Conservation (phyloP, 2,113 vertebrate species). For the Ceyx melanurus region DNA sequence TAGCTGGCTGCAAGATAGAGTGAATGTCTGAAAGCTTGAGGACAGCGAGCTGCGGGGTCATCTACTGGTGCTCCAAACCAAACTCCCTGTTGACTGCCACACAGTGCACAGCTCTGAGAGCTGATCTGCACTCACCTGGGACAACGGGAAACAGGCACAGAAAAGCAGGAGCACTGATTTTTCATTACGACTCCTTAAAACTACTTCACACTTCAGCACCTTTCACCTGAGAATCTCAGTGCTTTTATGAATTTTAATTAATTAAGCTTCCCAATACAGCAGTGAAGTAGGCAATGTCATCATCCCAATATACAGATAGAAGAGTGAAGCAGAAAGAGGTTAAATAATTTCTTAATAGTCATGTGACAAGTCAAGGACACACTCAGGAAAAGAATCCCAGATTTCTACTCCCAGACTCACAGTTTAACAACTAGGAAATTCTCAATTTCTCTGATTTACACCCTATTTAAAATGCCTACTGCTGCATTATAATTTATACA, state of each 20-base stretch:
- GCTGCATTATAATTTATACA: slow-evolving; percentile 49
- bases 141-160: neutral
- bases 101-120: neutral
- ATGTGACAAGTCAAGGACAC: neutral
- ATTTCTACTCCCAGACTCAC: neutral
- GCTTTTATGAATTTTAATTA: slow-evolving; percentile 41
- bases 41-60: neutral
- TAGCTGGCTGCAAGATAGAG: neutral
- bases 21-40: neutral
- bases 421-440: slow-evolving; percentile 35
- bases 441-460: slow-evolving; percentile 48
- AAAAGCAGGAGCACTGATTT: neutral
- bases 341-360: slow-evolving; percentile 29
- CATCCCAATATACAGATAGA: neutral
- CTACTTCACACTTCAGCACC: slow-evolving; percentile 22
- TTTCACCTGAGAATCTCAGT: neutral
- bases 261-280: slow-evolving; percentile 46
- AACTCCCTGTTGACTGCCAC: neutral
- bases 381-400: neutral
- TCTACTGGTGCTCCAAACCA: neutral
- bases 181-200: slow-evolving; percentile 24
- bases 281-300: slow-evolving; percentile 22
- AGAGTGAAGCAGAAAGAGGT: slow-evolving; percentile 16
- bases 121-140: neutral
- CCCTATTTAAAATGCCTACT: slow-evolving; percentile 45